Evolutionary conservation across 2,888 invertebrate species (phyloP).

Genomic region (Nomada ruficornis): DNA sequence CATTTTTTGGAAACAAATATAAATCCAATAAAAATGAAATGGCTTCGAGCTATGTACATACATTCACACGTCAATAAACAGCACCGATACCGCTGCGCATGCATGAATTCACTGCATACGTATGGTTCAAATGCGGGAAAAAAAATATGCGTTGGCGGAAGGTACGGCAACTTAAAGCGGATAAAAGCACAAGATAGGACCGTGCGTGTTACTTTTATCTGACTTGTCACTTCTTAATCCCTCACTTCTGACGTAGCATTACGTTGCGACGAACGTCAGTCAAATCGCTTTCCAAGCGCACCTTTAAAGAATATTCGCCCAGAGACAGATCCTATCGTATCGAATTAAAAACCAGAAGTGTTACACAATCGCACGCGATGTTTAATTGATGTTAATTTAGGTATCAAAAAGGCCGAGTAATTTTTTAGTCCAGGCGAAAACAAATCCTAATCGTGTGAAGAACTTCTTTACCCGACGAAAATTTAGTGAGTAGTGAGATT

Average conservation of each 20-base stretch:
- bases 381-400: not conserved
- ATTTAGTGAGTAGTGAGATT: too few species aligned
- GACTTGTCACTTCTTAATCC: constrained; percentile 26
- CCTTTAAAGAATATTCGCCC: not conserved
- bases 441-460: not conserved
- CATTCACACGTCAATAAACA: not conserved
- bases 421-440: not conserved
- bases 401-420: not conserved
- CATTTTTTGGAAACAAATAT: constrained; percentile 16
- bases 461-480: not conserved
- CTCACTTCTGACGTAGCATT: not conserved
- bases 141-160: not conserved
- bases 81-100: not conserved
- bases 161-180: constrained; percentile 11
- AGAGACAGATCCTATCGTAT: not conserved
- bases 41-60: constrained; percentile 1
- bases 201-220: constrained; percentile 23
- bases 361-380: not conserved
- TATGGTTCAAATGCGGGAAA: too few species aligned
- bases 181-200: constrained; percentile 18
- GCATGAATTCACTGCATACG: too few species aligned
- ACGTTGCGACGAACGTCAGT: constrained; percentile 20
- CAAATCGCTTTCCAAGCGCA: not conserved
- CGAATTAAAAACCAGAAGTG: not conserved
- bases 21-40: constrained; percentile 27